Evolutionary conservation across 2,888 invertebrate species (phyloP), one percentile per base, ranked within the genome.

Genomic region (Phaedon cochleariae): DNA sequence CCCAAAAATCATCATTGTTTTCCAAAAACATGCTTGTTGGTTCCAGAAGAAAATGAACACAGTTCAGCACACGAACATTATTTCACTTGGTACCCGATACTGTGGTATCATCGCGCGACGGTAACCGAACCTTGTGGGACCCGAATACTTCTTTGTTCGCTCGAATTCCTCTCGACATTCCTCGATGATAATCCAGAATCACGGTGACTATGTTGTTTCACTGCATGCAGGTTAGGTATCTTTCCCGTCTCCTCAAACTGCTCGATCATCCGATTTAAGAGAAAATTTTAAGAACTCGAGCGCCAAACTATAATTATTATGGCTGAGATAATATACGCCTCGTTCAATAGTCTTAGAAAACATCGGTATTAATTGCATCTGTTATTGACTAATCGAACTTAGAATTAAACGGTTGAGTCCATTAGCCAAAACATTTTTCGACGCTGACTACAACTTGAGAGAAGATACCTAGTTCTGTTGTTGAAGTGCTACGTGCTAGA

Each of bases 261-360:
- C 81, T 78, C 78, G 80, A 79, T 83, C 83, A 83, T 81, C 77
- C 76, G 76, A 78, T 82, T 82, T 83, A 83, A 83, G 76, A 82
- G 81, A 82, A 81, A 82, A 79, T 75, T 75, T 45, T 22, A 41
- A 57, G 57, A 57, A 41, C 26, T 26, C 26, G 26, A 26, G 26
- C n/a, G 75, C 73, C 74, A 75, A 79, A 79, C 75, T 71, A 65
- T 79, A 79, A 80, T 80, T n/a, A n/a, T n/a, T 78, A 78, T 68
- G 61, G 69, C 59, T 62, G 45, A 55, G n/a, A n/a, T n/a, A 26
- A 46, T 51, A 66, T 66, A 66, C 46, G 51, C 41, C 41, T 54
- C n/a, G 29, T 26, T 46, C 29, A 22, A 61, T 48, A 29, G 12
- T 45, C 59, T 26, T 18, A 21, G 45, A 45, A 53, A 48, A 17